These are phyloP conservation scores for Lasioglossum marginatum DNA, from an alignment of 2,888 invertebrate genomes.

Conservation along the genomic window DNA sequence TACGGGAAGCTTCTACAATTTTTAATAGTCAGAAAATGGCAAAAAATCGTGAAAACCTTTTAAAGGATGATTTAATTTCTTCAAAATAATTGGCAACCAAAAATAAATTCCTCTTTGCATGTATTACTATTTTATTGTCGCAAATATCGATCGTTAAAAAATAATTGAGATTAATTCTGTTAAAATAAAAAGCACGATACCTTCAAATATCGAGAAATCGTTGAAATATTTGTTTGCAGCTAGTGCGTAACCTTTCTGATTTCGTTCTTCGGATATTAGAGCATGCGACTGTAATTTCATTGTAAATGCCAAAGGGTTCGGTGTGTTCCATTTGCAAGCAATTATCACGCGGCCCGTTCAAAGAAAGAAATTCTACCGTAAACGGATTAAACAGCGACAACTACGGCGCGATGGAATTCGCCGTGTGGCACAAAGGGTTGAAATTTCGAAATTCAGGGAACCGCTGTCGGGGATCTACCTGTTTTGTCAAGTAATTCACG, in stretches of 20 bases:
- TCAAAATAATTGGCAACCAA: background rate
- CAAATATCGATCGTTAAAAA: background rate
- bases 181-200: background rate
- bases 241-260: background rate
- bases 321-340: background rate
- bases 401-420: background rate
- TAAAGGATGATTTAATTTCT: background rate
- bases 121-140: no score
- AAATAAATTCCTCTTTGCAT: background rate
- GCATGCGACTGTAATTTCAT: background rate
- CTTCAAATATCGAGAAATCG: background rate
- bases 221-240: background rate
- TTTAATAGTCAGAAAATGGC: background rate
- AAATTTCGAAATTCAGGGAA: background rate
- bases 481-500: conserved; percentile 8
- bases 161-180: background rate
- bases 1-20: background rate
- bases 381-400: conserved; percentile 4
- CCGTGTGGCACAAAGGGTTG: background rate
- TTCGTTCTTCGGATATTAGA: background rate
- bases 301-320: background rate
- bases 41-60: background rate
- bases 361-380: background rate
- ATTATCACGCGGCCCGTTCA: background rate
- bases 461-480: background rate